These are phyloP conservation scores for Isotomurus palustris DNA, from an alignment of 2,888 invertebrate genomes.

Conservation along the genomic window DNA sequence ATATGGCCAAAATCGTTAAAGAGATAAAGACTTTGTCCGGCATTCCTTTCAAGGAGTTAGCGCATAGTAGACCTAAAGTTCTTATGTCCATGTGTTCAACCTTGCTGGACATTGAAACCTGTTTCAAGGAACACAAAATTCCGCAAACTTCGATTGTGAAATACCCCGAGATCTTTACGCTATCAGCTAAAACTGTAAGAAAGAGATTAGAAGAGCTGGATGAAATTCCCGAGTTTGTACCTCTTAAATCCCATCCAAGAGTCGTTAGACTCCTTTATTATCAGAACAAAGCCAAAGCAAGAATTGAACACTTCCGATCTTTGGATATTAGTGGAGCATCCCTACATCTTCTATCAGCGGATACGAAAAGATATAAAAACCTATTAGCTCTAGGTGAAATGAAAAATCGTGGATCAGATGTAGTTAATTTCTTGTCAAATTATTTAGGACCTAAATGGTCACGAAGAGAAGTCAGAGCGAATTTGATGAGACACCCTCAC, in stretches of 20 bases:
- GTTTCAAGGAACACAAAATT: constrained; percentile 60
- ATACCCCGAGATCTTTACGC: constrained; percentile 58
- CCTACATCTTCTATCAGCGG: constrained; percentile 52
- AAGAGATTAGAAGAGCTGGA: constrained; percentile 58
- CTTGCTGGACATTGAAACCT: constrained; percentile 56
- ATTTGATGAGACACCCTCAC: constrained; percentile 60
- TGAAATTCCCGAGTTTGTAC: constrained; percentile 59
- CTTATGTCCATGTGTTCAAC: constrained; percentile 59
- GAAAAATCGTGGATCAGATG: constrained; percentile 54
- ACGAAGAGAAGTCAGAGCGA: constrained; percentile 48
- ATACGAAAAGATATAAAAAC: constrained; percentile 51
- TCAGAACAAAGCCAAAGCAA: constrained; percentile 53
- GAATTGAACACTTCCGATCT: constrained; percentile 55
- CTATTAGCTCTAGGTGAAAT: constrained; percentile 52
- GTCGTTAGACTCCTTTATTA: constrained; percentile 56
- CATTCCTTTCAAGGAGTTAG: constrained; percentile 56
- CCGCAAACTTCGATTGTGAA: constrained; percentile 55
- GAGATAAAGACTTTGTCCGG: constrained; percentile 57
- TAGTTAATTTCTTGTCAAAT: constrained; percentile 51
- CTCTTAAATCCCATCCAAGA: constrained; percentile 59
- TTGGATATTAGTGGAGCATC: constrained; percentile 55
- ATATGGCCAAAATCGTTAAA: constrained; percentile 57
- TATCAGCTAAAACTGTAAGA: constrained; percentile 58
- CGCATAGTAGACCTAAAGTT: constrained; percentile 60
- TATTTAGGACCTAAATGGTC: constrained; percentile 48